A percentile compares a stretch with the other conserved stretches of the same genome.
Conservation (phyloP, 2,113 vertebrate species). For the Elephas maximus region DNA sequence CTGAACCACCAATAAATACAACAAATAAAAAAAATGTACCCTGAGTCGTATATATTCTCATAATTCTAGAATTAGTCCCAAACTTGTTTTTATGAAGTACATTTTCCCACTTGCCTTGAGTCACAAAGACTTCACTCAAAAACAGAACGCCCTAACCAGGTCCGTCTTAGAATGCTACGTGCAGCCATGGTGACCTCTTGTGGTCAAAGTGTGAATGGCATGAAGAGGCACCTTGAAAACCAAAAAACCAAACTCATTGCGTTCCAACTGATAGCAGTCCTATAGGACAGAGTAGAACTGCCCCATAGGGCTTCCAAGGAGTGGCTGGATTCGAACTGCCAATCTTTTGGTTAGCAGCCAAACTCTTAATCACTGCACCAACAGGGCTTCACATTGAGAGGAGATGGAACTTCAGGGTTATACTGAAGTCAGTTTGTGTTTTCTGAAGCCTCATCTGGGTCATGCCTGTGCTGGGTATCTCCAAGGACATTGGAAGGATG, state of each 20-base stretch:
- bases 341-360: no score
- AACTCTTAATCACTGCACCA: no score
- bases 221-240: accelerated
- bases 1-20: background rate
- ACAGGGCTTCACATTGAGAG: accelerated
- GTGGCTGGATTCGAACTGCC: no score
- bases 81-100: accelerated
- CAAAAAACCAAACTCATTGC: no score
- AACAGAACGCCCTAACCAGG: accelerated
- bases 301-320: no score
- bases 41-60: background rate
- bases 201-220: background rate
- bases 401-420: accelerated
- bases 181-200: conserved; percentile 65
- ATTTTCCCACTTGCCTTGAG: accelerated
- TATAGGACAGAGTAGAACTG: no score
- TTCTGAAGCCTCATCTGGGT: background rate
- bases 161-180: accelerated
- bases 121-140: background rate
- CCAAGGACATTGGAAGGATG: background rate
- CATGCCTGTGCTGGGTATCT: background rate
- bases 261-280: no score
- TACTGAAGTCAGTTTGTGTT: background rate
- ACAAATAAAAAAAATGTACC: background rate
- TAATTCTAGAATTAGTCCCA: background rate